Evolutionary conservation across 2,797 vertebrate genomes (phyloP), one percentile per base, ranked within the genome.

Genomic region (Poeciliopsis paucimaculata): DNA sequence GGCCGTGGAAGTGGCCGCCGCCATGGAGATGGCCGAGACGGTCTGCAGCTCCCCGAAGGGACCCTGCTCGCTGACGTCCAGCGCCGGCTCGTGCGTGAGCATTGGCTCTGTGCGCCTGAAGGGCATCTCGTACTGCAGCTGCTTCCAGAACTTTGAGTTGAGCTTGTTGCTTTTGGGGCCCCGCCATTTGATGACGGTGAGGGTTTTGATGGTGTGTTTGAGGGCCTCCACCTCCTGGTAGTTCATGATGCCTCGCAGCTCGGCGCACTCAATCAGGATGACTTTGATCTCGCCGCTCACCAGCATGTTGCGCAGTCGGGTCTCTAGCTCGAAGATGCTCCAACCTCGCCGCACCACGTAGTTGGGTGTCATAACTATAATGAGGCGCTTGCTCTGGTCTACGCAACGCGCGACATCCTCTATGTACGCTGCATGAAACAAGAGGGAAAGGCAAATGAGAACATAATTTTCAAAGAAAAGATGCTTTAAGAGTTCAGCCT

Each of bases 261-360:
- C 98, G 77, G 97, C 98, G 83, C 98, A 99, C 94, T 99, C 98
- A 34, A 99, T 99, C 77, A 99, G 94, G 93, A 99, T 99, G 84
- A 99, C 98, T 95, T 99, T 99, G 91, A 99, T 98, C 94, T 99
- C 98, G 13, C 98, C 98, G 0, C 97, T 98, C 87, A 97, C 96
- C 89, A 99, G 95, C 97, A 99, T 98, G 94, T 97, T 98, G 89
- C 98, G 97, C 90, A 99, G 97, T 78, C 98, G 96, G 0, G 98
- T 98, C 95, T 99, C 98, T 93, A 99, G 96, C 95, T 99, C 98
- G 80, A 99, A 99, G 96, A 99, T 98, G 95, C 98, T 99, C 98
- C 98, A 99, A 64, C 98, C 98, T 81, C 98, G 97, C 79, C 98
- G 96, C 84, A 99, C 96, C 89, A 99, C 98, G 0, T 99, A 99